Conservation (phyloP, 2,888 invertebrate species). For the Lepidonotus clava region DNA sequence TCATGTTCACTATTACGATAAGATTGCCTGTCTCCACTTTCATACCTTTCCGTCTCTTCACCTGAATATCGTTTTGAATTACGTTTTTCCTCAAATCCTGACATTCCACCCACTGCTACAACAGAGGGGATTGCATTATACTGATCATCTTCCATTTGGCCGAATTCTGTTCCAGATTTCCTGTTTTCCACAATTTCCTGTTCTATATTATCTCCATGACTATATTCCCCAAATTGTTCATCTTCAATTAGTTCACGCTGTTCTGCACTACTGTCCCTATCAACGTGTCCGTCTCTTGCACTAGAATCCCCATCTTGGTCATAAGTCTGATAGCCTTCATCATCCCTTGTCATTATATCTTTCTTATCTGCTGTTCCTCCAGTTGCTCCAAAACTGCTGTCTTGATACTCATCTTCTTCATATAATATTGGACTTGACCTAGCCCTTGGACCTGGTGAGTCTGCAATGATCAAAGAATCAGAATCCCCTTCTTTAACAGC, state of each 20-base stretch:
- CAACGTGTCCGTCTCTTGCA: background rate
- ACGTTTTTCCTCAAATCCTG: too few species aligned
- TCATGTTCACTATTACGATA: too few species aligned
- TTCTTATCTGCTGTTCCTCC: background rate
- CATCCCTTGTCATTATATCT: background rate
- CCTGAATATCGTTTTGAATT: too few species aligned
- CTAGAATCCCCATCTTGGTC: conserved; percentile 4
- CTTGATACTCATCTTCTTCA: conserved; percentile 23
- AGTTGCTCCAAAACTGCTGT: background rate
- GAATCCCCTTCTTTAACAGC: background rate
- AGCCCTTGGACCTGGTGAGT: conserved; percentile 36
- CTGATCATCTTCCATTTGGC: background rate
- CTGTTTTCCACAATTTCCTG: background rate
- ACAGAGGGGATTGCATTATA: too few species aligned
- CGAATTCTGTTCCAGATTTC: background rate
- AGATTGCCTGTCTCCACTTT: too few species aligned
- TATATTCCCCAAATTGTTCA: background rate
- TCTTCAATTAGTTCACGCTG: background rate
- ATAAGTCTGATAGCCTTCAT: conserved; percentile 12
- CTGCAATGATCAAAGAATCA: conserved; percentile 6
- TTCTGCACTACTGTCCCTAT: background rate
- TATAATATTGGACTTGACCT: conserved; percentile 22
- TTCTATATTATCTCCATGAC: too few species aligned
- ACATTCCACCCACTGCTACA: too few species aligned
- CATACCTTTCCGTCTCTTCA: too few species aligned